A percentile compares a stretch with the other conserved stretches of the same genome.
These are phyloP conservation scores for Lates calcarifer DNA, from an alignment of 2,113 vertebrate species.

Conservation along the genomic window DNA sequence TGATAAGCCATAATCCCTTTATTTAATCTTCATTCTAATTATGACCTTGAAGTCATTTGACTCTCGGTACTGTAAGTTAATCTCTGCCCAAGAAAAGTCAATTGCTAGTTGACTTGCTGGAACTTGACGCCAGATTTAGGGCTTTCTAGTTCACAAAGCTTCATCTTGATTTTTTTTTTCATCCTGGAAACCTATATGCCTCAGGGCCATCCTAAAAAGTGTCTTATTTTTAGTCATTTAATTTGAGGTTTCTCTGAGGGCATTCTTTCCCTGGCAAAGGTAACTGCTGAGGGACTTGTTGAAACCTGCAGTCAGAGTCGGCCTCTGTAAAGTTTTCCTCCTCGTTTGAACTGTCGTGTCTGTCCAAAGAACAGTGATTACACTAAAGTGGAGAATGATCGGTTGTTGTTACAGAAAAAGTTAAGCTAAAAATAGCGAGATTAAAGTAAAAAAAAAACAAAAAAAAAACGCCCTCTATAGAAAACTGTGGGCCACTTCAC, in stretches of 20 bases:
- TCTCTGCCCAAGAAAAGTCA: constrained; percentile 35
- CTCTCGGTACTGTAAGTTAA: constrained; percentile 19
- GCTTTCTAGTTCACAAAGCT: constrained; percentile 14
- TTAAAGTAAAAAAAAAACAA: constrained; percentile 36
- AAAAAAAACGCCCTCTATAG: too few species aligned
- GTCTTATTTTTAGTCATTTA: constrained; percentile 54
- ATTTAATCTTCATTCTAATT: constrained; percentile 57
- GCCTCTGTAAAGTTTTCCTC: constrained; percentile 27
- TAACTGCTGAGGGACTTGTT: constrained; percentile 48
- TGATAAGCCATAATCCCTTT: constrained; percentile 42
- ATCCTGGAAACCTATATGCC: constrained; percentile 26
- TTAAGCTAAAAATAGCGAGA: constrained; percentile 57
- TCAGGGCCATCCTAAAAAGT: constrained; percentile 17
- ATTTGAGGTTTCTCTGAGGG: constrained; percentile 59
- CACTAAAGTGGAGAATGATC: constrained; percentile 60
- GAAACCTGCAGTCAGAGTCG: constrained; percentile 54
- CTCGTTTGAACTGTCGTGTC: constrained; percentile 27
- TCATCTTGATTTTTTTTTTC: constrained; percentile 1
- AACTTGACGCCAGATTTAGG: constrained; percentile 32
- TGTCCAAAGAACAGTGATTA: constrained; percentile 52
- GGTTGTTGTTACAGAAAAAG: constrained; percentile 44
- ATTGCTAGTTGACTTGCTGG: constrained; percentile 34
- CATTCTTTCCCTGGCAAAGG: constrained; percentile 38
- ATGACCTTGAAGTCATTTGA: constrained; percentile 52
- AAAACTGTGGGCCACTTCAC: neutral